phyloP scores from a whole-genome alignment of 2,113 vertebrate genomes.

The Fulica atra region DNA sequence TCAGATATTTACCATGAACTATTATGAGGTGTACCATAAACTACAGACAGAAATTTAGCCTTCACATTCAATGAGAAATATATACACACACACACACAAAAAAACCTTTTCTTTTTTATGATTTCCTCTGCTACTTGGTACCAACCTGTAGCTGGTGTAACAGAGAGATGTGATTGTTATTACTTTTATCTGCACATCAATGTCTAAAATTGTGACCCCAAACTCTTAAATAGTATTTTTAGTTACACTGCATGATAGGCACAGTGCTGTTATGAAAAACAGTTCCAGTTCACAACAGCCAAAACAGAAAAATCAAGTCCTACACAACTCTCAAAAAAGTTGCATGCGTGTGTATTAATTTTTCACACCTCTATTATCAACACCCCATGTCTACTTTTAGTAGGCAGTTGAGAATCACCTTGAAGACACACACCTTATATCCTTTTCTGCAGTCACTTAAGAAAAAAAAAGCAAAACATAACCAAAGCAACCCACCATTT shows the following conservation, averaged over 20 bases:
- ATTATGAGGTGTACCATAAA: neutral
- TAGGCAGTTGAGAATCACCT: neutral
- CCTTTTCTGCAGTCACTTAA: neutral
- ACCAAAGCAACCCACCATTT: neutral
- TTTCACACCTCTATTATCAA: neutral
- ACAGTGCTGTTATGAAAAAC: neutral
- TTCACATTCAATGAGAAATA: neutral
- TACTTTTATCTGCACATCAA: neutral
- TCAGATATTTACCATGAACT: neutral
- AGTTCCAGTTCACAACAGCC: neutral
- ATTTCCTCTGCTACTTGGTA: neutral
- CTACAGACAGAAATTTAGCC: neutral
- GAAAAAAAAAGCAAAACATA: neutral
- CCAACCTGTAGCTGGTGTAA: neutral
- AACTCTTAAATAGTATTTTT: neutral
- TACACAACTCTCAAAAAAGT: neutral
- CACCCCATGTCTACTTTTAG: neutral
- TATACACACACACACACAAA: no score
- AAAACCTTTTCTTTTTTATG: neutral
- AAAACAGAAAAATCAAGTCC: neutral
- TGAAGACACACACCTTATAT: neutral
- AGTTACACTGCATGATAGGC: neutral
- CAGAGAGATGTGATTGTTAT: neutral
- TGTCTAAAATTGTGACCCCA: neutral
- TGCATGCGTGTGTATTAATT: neutral